Conservation (phyloP, 2,797 vertebrate species). For the Cichlasoma orientale region DNA sequence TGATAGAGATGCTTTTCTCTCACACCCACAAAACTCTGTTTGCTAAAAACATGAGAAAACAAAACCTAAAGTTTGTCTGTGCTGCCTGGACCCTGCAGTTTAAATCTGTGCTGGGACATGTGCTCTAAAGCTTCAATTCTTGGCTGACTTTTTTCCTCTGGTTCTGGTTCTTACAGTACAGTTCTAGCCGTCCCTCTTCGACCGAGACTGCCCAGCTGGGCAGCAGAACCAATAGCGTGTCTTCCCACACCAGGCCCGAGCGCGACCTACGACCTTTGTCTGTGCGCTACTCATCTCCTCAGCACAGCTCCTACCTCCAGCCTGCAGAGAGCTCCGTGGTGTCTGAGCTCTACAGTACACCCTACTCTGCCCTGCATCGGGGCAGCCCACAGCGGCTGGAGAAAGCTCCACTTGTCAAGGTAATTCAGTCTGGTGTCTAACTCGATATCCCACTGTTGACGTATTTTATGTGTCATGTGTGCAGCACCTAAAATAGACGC, state of each 20-base stretch:
- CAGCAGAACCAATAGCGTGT: slow-evolving; percentile 81
- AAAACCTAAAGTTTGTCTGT: background rate
- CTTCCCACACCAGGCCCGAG: slow-evolving; percentile 78
- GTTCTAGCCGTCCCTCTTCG: slow-evolving; percentile 73
- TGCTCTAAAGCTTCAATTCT: slow-evolving; percentile 7
- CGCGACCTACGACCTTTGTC: slow-evolving; percentile 72
- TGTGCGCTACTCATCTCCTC: slow-evolving; percentile 74
- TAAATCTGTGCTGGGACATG: background rate
- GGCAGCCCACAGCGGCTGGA: slow-evolving; percentile 59
- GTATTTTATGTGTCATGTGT: slow-evolving; percentile 60
- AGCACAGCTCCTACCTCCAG: slow-evolving; percentile 70
- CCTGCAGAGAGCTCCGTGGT: slow-evolving; percentile 48
- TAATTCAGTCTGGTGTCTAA: slow-evolving; percentile 65
- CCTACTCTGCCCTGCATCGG: slow-evolving; percentile 68
- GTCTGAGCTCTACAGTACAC: slow-evolving; percentile 84
- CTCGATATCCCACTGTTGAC: slow-evolving; percentile 52
- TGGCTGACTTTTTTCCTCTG: slow-evolving; percentile 32
- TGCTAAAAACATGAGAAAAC: slow-evolving; percentile 4
- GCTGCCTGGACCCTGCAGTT: background rate
- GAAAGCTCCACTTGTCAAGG: slow-evolving; percentile 83
- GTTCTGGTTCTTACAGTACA: slow-evolving; percentile 68
- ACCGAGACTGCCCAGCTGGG: slow-evolving; percentile 74
- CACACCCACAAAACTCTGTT: slow-evolving; percentile 1
- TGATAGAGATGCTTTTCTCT: slow-evolving; percentile 12
- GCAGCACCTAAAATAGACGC: slow-evolving; percentile 57